These are phyloP conservation scores for Pemphredon lugubris DNA, from an alignment of 2,888 invertebrate genomes.

Conservation along the genomic window DNA sequence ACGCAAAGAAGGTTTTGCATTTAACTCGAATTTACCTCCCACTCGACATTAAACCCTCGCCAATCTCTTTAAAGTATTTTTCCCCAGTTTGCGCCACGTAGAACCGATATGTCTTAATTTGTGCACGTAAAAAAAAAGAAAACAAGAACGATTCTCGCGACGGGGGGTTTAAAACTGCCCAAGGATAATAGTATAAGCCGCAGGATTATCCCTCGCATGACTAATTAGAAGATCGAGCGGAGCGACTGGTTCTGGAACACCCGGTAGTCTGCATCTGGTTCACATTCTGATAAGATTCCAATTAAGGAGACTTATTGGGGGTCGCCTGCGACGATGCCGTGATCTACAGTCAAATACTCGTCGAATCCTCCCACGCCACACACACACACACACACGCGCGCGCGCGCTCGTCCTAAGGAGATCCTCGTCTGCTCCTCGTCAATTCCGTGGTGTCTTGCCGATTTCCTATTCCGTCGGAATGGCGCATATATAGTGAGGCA, in stretches of 20 bases:
- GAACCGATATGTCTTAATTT: too few species aligned
- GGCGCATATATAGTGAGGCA: neutral
- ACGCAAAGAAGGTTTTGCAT: too few species aligned
- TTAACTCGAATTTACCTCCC: too few species aligned
- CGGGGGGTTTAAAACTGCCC: slow-evolving; percentile 29
- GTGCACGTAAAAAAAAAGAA: too few species aligned
- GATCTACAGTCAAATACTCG: slow-evolving; percentile 21
- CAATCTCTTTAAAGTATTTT: too few species aligned
- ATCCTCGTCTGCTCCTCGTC: too few species aligned
- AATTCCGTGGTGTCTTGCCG: slow-evolving; percentile 5
- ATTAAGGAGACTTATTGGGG: slow-evolving; percentile 72
- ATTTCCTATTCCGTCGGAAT: slow-evolving; percentile 35
- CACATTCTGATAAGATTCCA: slow-evolving; percentile 74
- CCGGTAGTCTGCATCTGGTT: slow-evolving; percentile 57
- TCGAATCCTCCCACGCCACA: slow-evolving; percentile 29
- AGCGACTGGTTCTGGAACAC: slow-evolving; percentile 27
- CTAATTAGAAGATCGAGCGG: neutral
- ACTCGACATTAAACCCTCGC: too few species aligned
- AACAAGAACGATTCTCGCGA: slow-evolving; percentile 4
- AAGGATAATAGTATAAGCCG: slow-evolving; percentile 35
- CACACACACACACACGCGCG: too few species aligned
- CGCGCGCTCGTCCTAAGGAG: neutral
- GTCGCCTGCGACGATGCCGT: slow-evolving; percentile 36
- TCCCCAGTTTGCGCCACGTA: too few species aligned
- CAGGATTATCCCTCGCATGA: slow-evolving; percentile 25